Evolutionary conservation across 2,888 invertebrate species (phyloP), one percentile per base, ranked within the genome.

Genomic region (Danaus chrysippus): DNA sequence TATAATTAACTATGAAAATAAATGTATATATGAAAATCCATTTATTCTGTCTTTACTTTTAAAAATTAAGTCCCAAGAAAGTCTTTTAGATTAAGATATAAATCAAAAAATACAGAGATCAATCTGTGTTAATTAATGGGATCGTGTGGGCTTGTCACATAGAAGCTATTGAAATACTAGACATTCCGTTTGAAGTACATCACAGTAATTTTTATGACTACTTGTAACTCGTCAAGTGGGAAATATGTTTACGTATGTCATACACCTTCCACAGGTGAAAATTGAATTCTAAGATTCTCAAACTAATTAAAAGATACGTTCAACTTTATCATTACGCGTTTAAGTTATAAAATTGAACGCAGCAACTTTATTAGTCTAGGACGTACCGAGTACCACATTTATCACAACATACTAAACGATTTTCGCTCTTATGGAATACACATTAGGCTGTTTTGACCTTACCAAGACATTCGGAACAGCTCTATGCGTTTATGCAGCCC

Each of bases 401-500:
- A 46, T 52, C 15, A 10, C 42, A 1, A 55, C n/a, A 42, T 10
- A n/a, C 34, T 56, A 55, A 44, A 13, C 15, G 42, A 66, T 56
- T 59, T 59, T 15, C 13, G 44, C 54, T 58, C 43, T 13, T 68
- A 66, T 17, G 5, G 1, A 0, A 0, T 23, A 41, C 10, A 1
- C 1, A 54, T 59, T 44, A 61, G 42, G 46, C 1, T 17, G 59
- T 41, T 23, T 58, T 64, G 55, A 41, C 41, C 43, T 54, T 42
- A 52, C 41, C 13, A 12, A 10, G 9, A 10, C 49, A 15, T 54
- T 58, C 41, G 57, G 59, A 46, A 42, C 55, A 60, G 66, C 70
- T 67, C 79, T 80, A 75, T 73, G 70, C 70, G 67, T 74, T 80
- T 80, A 80, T 89, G 83, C 65, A 69, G 72, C 75, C 88, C 87